Base-by-base conservation (phyloP, 2,113 vertebrate species). In the Rattus norvegicus region DNA sequence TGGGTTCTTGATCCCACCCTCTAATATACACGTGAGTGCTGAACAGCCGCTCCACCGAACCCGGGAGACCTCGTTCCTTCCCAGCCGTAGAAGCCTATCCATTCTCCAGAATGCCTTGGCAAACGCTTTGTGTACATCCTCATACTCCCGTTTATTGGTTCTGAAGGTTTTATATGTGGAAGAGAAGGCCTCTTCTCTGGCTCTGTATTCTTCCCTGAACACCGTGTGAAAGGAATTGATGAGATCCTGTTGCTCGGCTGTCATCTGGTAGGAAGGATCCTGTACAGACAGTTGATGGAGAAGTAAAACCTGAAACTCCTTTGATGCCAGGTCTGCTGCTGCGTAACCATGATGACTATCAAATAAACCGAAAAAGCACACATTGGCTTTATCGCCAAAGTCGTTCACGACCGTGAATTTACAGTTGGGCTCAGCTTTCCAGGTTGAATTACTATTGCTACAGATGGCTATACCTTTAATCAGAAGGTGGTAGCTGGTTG, bases 41-140 rank as follows among this genome's bases (percentile, higher is more conserved):
- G 98, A 98, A 61, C 98, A 98, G 80, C 98, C 98, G 5, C 98
- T 99, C 98, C 98, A 99, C 43, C 59, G 92, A 89, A 98, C 96
- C 94, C 95, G 96, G 79, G 98, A 99, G 14, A 54, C 61, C 88
- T 99, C 98, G 0, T 97, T 97, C 69, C 98, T 98, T 86, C 98
- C 98, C 2, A 98, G 97, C 11, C 93, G 54, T 77, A 98, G 93
- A 83, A 99, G 97, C 79, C 97, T 98, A 1, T 99, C 98, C 98
- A 98, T 98, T 96, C 98, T 98, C 97, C 97, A 98, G 17, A 99
- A 99, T 0, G 98, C 97, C 43, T 98, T 98, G 4, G 97, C 98
- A 16, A 98, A 98, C 0, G 95, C 98, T 94, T 94, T 97, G 91
- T 98, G 98, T 88, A 98, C 94, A 65, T 94, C 81, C 94, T 98